These are phyloP conservation scores for Rhinichthys osculus DNA, from an alignment of 2,797 vertebrate genomes.

Conservation along the genomic window DNA sequence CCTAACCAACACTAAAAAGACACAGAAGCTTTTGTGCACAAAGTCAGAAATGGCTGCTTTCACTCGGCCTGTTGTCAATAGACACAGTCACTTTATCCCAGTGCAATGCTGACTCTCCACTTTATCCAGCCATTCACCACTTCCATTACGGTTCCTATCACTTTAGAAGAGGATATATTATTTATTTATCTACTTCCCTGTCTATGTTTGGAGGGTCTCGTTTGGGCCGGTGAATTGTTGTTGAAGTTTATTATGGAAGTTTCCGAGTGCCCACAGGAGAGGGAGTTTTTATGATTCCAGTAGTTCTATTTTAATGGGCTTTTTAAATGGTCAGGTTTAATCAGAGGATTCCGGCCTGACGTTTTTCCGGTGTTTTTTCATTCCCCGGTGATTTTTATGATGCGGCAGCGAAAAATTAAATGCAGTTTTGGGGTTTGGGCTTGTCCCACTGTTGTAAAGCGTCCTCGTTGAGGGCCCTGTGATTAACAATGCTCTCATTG, in stretches of 20 bases:
- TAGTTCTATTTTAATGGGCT: constrained; percentile 16
- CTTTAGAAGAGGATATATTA: constrained; percentile 60
- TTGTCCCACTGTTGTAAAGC: constrained; percentile 21
- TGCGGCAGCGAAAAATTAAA: constrained; percentile 36
- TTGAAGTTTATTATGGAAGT: constrained; percentile 31
- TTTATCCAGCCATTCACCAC: constrained; percentile 43
- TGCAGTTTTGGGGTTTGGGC: constrained; percentile 8
- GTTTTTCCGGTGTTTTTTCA: constrained; percentile 11
- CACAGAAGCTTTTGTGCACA: constrained; percentile 18
- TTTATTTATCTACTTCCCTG: constrained; percentile 63
- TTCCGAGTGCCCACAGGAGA: background rate
- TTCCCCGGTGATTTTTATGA: constrained; percentile 25
- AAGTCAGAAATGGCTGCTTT: constrained; percentile 24
- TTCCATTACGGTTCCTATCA: constrained; percentile 61
- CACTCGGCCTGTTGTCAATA: constrained; percentile 34
- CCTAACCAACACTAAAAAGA: constrained; percentile 2
- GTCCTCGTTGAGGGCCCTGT: constrained; percentile 62
- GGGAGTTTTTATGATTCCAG: constrained; percentile 24
- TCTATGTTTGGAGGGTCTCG: constrained; percentile 54
- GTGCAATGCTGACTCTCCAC: constrained; percentile 53
- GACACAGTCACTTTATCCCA: constrained; percentile 34
- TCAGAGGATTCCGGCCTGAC: constrained; percentile 27
- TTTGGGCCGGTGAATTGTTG: constrained; percentile 2
- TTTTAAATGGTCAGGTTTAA: constrained; percentile 39
- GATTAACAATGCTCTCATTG: constrained; percentile 69